A percentile compares a stretch with the other conserved stretches of the same genome.
Evolutionary conservation across 2,888 invertebrate species (phyloP).

Genomic region (Ormyrus thymus): DNA sequence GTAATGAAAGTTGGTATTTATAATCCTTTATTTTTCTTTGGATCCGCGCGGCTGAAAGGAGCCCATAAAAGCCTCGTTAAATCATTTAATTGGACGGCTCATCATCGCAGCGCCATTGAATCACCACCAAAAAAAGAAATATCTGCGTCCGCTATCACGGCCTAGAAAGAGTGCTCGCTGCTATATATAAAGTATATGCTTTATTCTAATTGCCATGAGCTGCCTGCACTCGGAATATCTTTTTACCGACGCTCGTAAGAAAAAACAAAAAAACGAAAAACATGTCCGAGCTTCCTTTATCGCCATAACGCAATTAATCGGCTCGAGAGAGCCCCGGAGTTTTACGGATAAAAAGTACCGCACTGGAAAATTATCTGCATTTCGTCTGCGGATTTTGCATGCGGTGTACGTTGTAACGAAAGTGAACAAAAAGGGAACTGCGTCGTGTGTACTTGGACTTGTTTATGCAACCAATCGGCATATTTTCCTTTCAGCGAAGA

Average conservation of each 20-base stretch:
- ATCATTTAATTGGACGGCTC: neutral
- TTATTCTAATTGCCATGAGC: conserved; percentile 20
- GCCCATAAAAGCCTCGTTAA: too few species aligned
- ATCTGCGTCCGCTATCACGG: neutral
- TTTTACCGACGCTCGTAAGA: neutral
- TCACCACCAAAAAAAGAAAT: conserved; percentile 2
- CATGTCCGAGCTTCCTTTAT: neutral
- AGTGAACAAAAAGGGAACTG: neutral
- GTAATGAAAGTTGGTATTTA: too few species aligned
- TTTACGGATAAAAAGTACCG: too few species aligned
- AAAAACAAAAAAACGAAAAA: neutral
- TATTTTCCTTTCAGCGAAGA: neutral
- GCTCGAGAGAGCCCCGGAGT: too few species aligned
- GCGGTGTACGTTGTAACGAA: too few species aligned
- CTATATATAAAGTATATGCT: neutral
- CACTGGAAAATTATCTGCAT: too few species aligned
- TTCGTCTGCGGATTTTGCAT: too few species aligned
- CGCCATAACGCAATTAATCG: too few species aligned
- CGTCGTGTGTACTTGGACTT: conserved; percentile 12
- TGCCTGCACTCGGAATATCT: conserved; percentile 16
- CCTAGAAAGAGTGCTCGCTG: neutral
- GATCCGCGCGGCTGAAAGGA: too few species aligned
- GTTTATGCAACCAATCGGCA: conserved; percentile 23
- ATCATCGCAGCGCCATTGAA: neutral
- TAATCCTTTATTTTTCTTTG: too few species aligned